phyloP scores from a whole-genome alignment of 37 sponge, comb jelly and placozoan genomes.

The Agelas oroides region DNA sequence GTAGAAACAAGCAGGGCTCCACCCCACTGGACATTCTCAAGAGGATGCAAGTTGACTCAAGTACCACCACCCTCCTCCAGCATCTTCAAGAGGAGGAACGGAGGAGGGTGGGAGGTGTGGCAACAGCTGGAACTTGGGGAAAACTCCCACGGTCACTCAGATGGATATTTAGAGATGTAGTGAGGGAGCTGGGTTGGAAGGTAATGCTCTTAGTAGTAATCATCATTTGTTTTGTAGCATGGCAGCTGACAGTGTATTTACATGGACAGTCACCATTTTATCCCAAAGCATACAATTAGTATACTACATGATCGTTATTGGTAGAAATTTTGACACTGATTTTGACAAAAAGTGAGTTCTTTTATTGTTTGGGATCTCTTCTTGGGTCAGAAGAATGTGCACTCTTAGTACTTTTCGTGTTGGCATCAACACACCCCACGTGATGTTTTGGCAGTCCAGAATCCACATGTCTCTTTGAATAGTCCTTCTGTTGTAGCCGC shows the following conservation, averaged over 20 bases:
- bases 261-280: constrained; percentile 8
- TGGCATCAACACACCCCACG: too few species aligned
- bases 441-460: too few species aligned
- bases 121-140: not conserved
- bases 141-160: not conserved
- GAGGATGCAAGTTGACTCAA: not conserved
- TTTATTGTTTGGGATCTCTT: too few species aligned
- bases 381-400: too few species aligned
- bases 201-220: not conserved
- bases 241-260: constrained; percentile 15
- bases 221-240: not conserved
- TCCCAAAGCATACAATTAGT: too few species aligned
- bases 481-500: too few species aligned
- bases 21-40: constrained; percentile 12
- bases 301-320: too few species aligned
- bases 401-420: too few species aligned
- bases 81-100: not conserved
- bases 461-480: too few species aligned
- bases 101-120: not conserved
- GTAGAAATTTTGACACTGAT: too few species aligned
- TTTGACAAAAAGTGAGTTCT: too few species aligned
- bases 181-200: constrained; percentile 18
- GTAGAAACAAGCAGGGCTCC: constrained; percentile 21
- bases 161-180: not conserved
- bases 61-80: not conserved